phyloP scores from a whole-genome alignment of 2,888 invertebrate species.

The Philereme transversata region DNA sequence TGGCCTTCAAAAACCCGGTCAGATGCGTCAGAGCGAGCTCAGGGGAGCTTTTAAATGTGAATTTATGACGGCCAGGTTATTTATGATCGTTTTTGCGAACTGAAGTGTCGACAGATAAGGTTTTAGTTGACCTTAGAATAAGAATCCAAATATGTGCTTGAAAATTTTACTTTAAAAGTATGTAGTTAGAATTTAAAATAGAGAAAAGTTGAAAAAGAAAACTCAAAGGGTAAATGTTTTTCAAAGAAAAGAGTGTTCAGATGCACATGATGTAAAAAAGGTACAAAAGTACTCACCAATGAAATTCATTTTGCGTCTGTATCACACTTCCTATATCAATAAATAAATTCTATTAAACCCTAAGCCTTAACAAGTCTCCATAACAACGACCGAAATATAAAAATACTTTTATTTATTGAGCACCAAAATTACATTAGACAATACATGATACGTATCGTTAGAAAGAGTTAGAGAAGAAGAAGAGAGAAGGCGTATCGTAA shows the following conservation, averaged over 20 bases:
- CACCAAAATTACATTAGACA: constrained; percentile 75
- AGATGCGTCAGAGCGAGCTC: constrained; percentile 32
- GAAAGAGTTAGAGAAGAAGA: constrained; percentile 60
- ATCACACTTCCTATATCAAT: constrained; percentile 55
- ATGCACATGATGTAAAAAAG: no score
- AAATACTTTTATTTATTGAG: constrained; percentile 73
- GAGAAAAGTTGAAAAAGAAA: no score
- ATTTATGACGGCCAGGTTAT: constrained; percentile 19
- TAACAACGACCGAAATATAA: constrained; percentile 72
- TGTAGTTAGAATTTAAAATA: no score
- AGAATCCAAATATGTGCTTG: no score
- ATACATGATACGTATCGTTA: constrained; percentile 80
- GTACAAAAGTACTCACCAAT: constrained; percentile 64
- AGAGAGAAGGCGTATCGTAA: constrained; percentile 45
- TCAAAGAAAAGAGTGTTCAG: no score
- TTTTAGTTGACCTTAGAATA: not conserved
- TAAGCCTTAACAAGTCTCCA: constrained; percentile 64
- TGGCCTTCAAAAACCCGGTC: constrained; percentile 48
- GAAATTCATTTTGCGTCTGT: constrained; percentile 71
- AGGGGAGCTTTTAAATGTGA: constrained; percentile 10
- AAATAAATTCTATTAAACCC: constrained; percentile 47
- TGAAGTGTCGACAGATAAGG: no score
- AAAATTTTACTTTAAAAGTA: no score
- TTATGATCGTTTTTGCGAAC: constrained; percentile 8
- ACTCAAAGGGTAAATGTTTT: no score